Conservation (phyloP, 2,888 invertebrate species). For the Athetis lepigone region DNA sequence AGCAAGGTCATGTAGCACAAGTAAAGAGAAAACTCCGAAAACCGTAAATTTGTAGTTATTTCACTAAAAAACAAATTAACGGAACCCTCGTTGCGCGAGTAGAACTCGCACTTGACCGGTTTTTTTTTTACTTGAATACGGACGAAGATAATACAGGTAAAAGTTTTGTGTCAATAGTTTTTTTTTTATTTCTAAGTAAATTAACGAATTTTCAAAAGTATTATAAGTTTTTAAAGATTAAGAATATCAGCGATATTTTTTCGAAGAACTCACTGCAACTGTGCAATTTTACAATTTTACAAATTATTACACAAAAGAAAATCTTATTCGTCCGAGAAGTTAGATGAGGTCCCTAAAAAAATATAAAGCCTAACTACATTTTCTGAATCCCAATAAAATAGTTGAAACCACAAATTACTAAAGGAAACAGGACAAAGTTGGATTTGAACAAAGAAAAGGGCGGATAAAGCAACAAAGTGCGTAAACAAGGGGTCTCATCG, state of each 20-base stretch:
- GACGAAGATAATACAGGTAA: too few species aligned
- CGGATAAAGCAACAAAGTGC: constrained; percentile 78
- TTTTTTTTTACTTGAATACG: too few species aligned
- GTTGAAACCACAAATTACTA: constrained; percentile 71
- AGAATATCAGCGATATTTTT: too few species aligned
- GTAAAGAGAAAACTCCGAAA: too few species aligned
- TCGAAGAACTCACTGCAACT: too few species aligned
- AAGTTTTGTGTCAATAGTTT: neutral
- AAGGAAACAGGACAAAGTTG: constrained; percentile 76
- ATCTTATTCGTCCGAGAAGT: constrained; percentile 2
- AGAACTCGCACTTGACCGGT: too few species aligned
- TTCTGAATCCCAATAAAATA: constrained; percentile 59
- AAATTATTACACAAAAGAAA: constrained; percentile 15
- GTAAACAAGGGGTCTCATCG: constrained; percentile 83
- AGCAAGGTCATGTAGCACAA: too few species aligned
- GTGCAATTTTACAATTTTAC: neutral
- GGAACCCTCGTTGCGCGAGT: too few species aligned
- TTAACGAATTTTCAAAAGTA: neutral
- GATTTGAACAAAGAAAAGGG: constrained; percentile 79
- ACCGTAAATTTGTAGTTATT: too few species aligned
- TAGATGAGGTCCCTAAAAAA: constrained; percentile 14
- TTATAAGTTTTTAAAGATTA: neutral
- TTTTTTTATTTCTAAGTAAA: constrained; percentile 2
- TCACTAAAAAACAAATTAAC: too few species aligned
- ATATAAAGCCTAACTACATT: constrained; percentile 50